Base-by-base conservation (phyloP, 2,113 vertebrate genomes). In the Mionectes macconnelli region DNA sequence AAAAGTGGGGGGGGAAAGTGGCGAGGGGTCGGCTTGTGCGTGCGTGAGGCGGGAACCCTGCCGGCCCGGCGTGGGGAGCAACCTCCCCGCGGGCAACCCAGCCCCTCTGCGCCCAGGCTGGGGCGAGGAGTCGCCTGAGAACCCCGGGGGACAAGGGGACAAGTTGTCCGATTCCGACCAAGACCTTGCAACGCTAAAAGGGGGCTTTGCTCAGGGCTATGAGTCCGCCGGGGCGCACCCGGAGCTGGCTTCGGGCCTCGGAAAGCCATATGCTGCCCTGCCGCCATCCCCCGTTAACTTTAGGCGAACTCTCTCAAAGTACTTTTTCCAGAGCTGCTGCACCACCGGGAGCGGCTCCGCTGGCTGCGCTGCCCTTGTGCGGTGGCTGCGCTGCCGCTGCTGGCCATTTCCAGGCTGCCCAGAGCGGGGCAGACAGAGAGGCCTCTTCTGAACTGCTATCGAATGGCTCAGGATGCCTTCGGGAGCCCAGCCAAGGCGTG, bases 401-500 rank as follows among this genome's bases (percentile, higher is more conserved):
- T 59, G 83, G 56, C 72, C 73, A 50, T 52, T 42, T 69, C 67
- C 81, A 75, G 84, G 80, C 82, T 52, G 75, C 42, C 62, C 68
- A 17, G 66, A 53, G 73, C 39, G 57, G 75, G 52, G 63, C 69
- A 47, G 50, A 45, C 69, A 63, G 88, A 56, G 44, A 45, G 68
- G 84, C 62, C 86, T 23, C 87, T 66, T 76, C 92, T 57, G 79
- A 92, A 87, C 87, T 2, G 83, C 94, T 82, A 73, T 86, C 94
- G 21, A 78, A 42, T 86, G 95, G 93, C 93, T 53, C 63, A 20
- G 79, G 84, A 76, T n/a, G 97, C 87, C 49, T 94, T 73, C 7
- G 95, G 94, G 94, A 94, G 56, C 78, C 64, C 59, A 64, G 97
- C 95, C 97, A 96, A 96, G 83, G 76, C 88, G 79, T 77, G 96